Conservation (phyloP, 2,888 invertebrate genomes). For the Malachius bipustulatus region DNA sequence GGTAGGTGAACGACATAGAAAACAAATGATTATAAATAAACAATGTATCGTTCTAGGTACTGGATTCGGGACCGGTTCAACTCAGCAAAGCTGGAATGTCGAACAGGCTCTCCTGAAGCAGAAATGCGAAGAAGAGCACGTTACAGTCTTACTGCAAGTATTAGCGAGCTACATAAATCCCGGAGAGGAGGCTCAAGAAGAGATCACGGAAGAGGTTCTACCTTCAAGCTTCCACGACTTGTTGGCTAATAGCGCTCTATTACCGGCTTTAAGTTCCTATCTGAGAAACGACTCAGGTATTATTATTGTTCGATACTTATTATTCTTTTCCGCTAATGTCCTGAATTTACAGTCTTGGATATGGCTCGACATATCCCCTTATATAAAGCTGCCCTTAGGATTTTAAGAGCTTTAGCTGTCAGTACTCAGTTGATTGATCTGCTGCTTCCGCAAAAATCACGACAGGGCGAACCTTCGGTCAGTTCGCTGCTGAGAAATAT, state of each 20-base stretch:
- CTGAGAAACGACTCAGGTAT: constrained; percentile 83
- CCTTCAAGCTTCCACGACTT: constrained; percentile 65
- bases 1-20: constrained; percentile 38
- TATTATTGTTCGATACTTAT: too few relatives aligned
- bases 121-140: constrained; percentile 86
- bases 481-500: constrained; percentile 71
- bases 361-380: constrained; percentile 95
- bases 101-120: constrained; percentile 86
- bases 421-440: constrained; percentile 48
- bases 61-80: constrained; percentile 92
- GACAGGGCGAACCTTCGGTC: constrained; percentile 48
- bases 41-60: constrained; percentile 40
- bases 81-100: constrained; percentile 92
- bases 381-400: constrained; percentile 72
- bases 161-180: constrained; percentile 82
- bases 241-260: constrained; percentile 68
- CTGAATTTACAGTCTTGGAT: constrained; percentile 78
- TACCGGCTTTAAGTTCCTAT: constrained; percentile 82
- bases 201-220: constrained; percentile 38
- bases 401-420: constrained; percentile 64
- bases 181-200: constrained; percentile 41
- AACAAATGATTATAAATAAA: constrained; percentile 5
- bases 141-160: constrained; percentile 61
- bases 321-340: not conserved
- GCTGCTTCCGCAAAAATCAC: constrained; percentile 44